Base-by-base conservation (phyloP, 1,140 invertebrate species). In the Micrasema minimum region DNA sequence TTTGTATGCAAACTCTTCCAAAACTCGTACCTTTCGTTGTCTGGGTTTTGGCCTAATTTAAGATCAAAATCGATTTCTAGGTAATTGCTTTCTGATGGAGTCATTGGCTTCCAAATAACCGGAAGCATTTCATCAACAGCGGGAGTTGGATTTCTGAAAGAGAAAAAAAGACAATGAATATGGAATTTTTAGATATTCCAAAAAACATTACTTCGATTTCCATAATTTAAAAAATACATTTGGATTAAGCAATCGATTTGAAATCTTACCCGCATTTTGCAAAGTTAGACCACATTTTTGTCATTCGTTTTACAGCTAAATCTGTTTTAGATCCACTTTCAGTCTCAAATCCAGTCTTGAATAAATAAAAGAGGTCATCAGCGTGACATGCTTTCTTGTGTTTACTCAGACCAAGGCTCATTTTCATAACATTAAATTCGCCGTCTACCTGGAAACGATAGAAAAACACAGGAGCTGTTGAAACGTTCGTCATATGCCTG, bases 221-320 rank as follows among this genome's bases (percentile, higher is more conserved):
- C n/a, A n/a, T n/a, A n/a, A n/a, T n/a, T n/a, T n/a, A n/a, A n/a
- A n/a, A n/a, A n/a, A n/a, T n/a, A n/a, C n/a, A n/a, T n/a, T n/a
- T n/a, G n/a, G n/a, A n/a, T n/a, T n/a, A n/a, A n/a, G n/a, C n/a
- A n/a, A n/a, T n/a, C n/a, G n/a, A n/a, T n/a, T n/a, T n/a, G 1
- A 2, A 53, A 55, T 70, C 82, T 84, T 80, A 91, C 90, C 89
- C 87, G 35, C 81, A 85, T 78, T 83, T 86, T 0, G 91, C 90
- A 76, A 93, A 93, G 79, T 92, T 90, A 0, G 85, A 83, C 90
- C 90, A 93, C 20, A 91, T 69, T n/a, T 79, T 84, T 0, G 90
- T 89, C 72, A 92, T 77, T 14, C 72, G 76, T 72, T 72, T 76
- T 5, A 79, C 37, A 66, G 76, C 70, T 69, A 81, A 79, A 37